A percentile compares a stretch with the other conserved stretches of the same genome.
These are phyloP conservation scores for Channa maculata DNA, from an alignment of 2,113 vertebrate species.

Conservation along the genomic window DNA sequence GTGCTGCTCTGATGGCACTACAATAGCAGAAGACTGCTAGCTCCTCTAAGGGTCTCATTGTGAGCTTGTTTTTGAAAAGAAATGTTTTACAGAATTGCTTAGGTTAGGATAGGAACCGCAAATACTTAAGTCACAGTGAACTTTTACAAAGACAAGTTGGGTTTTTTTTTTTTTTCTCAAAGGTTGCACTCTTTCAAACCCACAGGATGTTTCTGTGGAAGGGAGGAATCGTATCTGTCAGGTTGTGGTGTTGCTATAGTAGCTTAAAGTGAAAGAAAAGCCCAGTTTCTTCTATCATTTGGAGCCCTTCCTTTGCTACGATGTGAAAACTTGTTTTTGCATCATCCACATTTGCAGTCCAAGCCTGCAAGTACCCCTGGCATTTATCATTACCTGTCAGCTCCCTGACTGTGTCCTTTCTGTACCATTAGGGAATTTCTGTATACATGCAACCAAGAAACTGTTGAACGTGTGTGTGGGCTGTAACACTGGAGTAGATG, in stretches of 20 bases:
- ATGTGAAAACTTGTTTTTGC: constrained; percentile 27
- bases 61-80: constrained; percentile 42
- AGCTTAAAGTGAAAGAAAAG: constrained; percentile 9
- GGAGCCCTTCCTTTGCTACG: background rate
- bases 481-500: constrained; percentile 13
- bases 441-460: constrained; percentile 37
- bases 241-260: constrained; percentile 20
- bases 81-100: constrained; percentile 45
- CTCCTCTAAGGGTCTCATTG: constrained; percentile 50
- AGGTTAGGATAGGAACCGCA: constrained; percentile 23
- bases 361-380: background rate
- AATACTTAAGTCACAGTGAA: constrained; percentile 27
- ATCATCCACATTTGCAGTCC: constrained; percentile 12
- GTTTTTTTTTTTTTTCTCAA: background rate
- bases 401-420: constrained; percentile 23
- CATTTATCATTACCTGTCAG: constrained; percentile 59
- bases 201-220: background rate
- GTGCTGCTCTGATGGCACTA: constrained; percentile 45
- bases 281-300: background rate
- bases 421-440: constrained; percentile 31
- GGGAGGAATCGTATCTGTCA: constrained; percentile 2
- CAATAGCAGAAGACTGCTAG: constrained; percentile 46
- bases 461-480: constrained; percentile 32
- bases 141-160: constrained; percentile 26
- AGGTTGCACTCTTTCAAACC: constrained; percentile 5